Evolutionary conservation across 2,113 vertebrate genomes (phyloP).

Genomic region (Genyomyrus donnyi): DNA sequence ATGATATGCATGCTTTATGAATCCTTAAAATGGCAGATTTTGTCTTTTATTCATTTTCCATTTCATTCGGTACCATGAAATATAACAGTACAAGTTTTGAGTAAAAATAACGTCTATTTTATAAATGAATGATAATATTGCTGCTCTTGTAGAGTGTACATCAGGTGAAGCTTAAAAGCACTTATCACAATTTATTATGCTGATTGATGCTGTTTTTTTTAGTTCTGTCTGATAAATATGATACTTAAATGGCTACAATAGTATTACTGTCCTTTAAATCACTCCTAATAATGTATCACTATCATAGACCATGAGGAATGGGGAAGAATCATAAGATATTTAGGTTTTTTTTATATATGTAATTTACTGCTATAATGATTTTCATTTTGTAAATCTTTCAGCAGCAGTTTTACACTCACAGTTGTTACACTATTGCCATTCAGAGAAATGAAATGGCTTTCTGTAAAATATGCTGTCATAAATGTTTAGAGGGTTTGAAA

Average conservation of each 20-base stretch:
- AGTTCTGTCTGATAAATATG: background rate
- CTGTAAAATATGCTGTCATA: slow-evolving; percentile 11
- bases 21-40: background rate
- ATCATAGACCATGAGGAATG: background rate
- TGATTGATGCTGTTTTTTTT: background rate
- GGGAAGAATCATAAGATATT: background rate
- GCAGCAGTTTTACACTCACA: background rate
- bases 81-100: background rate
- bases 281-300: background rate
- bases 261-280: background rate
- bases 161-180: background rate
- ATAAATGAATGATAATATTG: background rate
- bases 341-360: background rate
- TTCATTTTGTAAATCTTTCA: background rate
- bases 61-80: background rate
- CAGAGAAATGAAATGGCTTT: slow-evolving; percentile 24
- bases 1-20: background rate
- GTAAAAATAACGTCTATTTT: background rate
- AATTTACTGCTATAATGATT: background rate
- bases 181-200: background rate
- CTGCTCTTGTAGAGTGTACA: background rate
- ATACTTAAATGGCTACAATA: background rate
- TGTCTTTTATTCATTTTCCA: background rate
- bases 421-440: slow-evolving; percentile 23
- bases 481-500: slow-evolving; percentile 32